phyloP scores from a whole-genome alignment of 2,888 invertebrate genomes.

The Caenorhabditis sp. region DNA sequence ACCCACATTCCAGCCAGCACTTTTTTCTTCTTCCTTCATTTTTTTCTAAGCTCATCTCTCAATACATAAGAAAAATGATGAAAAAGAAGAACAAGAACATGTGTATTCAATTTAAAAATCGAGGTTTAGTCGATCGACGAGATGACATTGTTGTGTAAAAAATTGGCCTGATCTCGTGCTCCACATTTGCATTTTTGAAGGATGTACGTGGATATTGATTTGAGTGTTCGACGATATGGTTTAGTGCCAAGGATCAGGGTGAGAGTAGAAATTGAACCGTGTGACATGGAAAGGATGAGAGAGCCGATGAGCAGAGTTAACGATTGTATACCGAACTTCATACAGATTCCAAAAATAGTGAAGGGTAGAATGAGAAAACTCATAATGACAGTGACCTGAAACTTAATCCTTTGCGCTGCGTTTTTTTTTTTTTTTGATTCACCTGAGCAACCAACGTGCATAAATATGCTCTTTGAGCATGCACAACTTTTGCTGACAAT shows the following conservation, averaged over 20 bases:
- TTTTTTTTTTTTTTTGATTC: too few relatives aligned
- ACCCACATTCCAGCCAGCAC: neutral
- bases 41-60: neutral
- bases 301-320: neutral
- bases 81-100: conserved; percentile 24
- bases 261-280: neutral
- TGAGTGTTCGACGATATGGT: neutral
- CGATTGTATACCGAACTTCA: neutral
- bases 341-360: neutral
- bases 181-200: neutral
- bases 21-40: neutral
- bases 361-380: neutral
- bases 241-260: neutral
- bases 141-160: neutral
- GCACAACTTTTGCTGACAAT: neutral
- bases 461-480: neutral
- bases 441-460: neutral
- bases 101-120: conserved; percentile 32
- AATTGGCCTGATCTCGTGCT: neutral
- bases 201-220: neutral
- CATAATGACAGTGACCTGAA: neutral
- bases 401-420: too few relatives aligned
- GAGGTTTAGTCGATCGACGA: neutral
- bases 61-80: conserved; percentile 7
- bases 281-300: neutral